Evolutionary conservation across 2,888 invertebrate genomes (phyloP).

Genomic region (Clistopyga incitator): DNA sequence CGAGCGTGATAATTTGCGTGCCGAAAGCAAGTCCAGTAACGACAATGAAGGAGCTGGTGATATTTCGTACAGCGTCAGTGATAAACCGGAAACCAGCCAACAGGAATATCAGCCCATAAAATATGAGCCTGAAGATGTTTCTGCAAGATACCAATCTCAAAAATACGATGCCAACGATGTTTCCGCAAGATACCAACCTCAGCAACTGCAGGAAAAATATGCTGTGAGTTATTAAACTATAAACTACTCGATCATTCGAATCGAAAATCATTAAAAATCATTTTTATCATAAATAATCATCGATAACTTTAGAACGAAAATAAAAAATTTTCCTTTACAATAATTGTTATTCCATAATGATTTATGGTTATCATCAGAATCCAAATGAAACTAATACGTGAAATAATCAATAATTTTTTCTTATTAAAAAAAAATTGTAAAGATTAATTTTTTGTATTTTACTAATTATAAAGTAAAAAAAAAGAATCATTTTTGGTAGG

Average conservation of each 20-base stretch:
- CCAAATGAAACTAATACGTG: too few species aligned
- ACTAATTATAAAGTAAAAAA: too few species aligned
- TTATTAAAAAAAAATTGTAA: too few species aligned
- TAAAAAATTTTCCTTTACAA: too few species aligned
- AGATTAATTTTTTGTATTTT: too few species aligned
- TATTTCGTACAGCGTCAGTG: conserved; percentile 68
- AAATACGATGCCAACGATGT: conserved; percentile 65
- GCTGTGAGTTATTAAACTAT: conserved; percentile 44
- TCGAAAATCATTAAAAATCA: too few species aligned
- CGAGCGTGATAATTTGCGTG: conserved; percentile 89
- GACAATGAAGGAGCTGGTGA: conserved; percentile 70
- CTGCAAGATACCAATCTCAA: conserved; percentile 60
- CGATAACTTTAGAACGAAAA: too few species aligned
- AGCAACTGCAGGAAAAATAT: conserved; percentile 69
- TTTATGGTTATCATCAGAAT: too few species aligned
- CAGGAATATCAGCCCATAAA: conserved; percentile 68
- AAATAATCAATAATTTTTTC: too few species aligned
- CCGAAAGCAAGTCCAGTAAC: conserved; percentile 85
- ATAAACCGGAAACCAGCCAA: conserved; percentile 70
- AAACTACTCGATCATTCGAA: background rate
- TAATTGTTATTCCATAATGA: too few species aligned
- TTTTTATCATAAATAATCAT: too few species aligned
- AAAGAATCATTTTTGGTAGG: too few species aligned
- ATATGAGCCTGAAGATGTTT: conserved; percentile 64
- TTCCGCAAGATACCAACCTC: conserved; percentile 57